Percentiles rank a stretch among this genome's conserved stretches.
These are phyloP conservation scores for Nothocercus julius DNA, from an alignment of 2,113 vertebrate genomes.

Conservation along the genomic window DNA sequence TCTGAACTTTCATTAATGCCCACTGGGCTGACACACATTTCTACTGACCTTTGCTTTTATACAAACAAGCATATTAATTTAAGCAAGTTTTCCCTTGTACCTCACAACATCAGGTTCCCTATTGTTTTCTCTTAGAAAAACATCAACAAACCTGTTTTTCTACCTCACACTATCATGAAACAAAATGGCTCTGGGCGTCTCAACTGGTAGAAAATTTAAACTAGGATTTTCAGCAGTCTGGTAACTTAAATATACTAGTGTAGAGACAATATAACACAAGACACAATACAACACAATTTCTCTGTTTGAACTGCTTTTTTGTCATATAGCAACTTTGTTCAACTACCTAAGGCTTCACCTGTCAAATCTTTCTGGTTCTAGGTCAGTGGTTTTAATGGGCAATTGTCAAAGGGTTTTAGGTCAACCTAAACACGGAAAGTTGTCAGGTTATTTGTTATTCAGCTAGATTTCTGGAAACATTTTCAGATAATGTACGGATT, in stretches of 20 bases:
- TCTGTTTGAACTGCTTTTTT: not conserved
- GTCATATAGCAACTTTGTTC: not conserved
- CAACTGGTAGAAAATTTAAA: not conserved
- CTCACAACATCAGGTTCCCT: not conserved
- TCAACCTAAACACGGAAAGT: not conserved
- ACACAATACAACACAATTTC: not conserved
- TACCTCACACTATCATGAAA: not conserved
- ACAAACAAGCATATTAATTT: not conserved
- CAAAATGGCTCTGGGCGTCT: not conserved
- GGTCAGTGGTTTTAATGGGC: not conserved
- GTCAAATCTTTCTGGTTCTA: not conserved
- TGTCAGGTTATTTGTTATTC: not conserved
- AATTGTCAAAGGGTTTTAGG: not conserved
- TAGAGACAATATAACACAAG: not conserved
- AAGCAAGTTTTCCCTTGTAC: not conserved
- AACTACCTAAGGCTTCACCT: not conserved
- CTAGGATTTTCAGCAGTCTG: not conserved
- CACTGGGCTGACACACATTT: not conserved
- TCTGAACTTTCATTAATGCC: not conserved
- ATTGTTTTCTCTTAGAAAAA: not conserved
- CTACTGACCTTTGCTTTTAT: not conserved
- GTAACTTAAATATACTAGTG: not conserved
- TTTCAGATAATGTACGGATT: not conserved
- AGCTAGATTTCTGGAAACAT: not conserved
- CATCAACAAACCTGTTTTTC: not conserved